Base-by-base conservation (phyloP, 1,140 invertebrate species). In the Medauroidea extradentata region DNA sequence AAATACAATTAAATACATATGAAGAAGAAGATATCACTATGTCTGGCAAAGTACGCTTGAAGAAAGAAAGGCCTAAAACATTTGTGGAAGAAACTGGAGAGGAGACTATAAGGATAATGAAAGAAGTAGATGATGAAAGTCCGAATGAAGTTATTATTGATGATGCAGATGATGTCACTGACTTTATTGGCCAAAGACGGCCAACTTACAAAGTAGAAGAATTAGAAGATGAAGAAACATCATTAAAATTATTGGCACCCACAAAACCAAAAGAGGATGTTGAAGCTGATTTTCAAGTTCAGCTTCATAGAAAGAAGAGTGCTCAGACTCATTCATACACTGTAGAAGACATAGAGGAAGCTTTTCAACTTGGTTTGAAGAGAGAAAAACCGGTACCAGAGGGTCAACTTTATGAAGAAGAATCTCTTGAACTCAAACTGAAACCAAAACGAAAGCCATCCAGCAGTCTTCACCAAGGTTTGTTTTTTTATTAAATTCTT, bases 21-120 rank as follows among this genome's bases (percentile, higher is more conserved):
- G 88, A 88, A 46, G 90, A 92, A 76, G 89, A 91, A 78, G 88
- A 91, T 73, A 87, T 92, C 61, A 89, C 87, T 4, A 87, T 92
- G 83, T 85, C 87, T 11, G 87, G 88, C 57, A 91, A 89, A 75
- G 83, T 91, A 3, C 88, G 87, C 75, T 61, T 91, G n/a, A 90
- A 82, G 62, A 86, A 85, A 39, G 85, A 82, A 69, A 79, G 78
- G 57, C 81, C 82, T 55, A 77, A 78, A 51, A 89, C 87, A 7
- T 89, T 83, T 72, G 82, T 78, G 8, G 87, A 90, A 75, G 88
- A 88, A 74, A 76, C 82, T 18, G 82, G 83, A 38, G 85, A 90
- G 79, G 81, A 85, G 57, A 85, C 83, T 2, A 86, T 90, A 21
- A 82, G 82, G 71, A 84, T 90, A 58, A 80, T 83, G 55, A 77